Evolutionary conservation across 2,888 invertebrate genomes (phyloP), one percentile per base, ranked within the genome.

Genomic region (Sinelater perroti): DNA sequence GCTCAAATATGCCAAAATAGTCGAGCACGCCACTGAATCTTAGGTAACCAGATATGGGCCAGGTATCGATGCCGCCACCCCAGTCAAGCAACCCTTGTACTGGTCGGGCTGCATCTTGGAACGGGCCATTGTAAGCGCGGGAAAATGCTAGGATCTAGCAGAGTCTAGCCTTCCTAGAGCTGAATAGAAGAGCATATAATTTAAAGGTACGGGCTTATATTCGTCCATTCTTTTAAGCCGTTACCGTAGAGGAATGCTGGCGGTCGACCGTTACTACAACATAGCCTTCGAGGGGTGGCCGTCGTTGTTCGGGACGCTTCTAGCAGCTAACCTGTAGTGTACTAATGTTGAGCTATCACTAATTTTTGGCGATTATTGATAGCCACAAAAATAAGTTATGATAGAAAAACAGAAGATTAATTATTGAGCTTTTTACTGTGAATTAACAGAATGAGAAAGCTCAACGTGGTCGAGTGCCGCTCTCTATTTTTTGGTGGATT

Each of bases 71-170:
- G 54, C 47, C 17, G 47, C 58, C 42, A 64, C 64, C 64, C 64
- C 51, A 58, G 64, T 64, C 62, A 57, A 64, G 54, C 52, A 64
- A 64, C 64, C 64, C 64, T 64, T 63, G 35, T 57, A 61, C 54
- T 61, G 52, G 58, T 56, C 53, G 36, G 53, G 33, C 52, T 33
- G 46, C 51, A 66, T 66, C 62, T 64, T 61, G 60, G 57, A 66
- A 66, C 64, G 65, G 65, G 65, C 65, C 65, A 64, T 66, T 66
- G 62, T 61, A 35, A 60, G 58, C 63, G 63, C 63, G 65, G 65
- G 63, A 65, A 65, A 65, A 53, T 60, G 40, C 40, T 40, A 24
- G 35, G 31, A 52, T 18, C 30, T 52, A 35, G 24, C 26, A 50
- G 42, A 21, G 16, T 33, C 28, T 45, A 50, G 35, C 16, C 20